These are phyloP conservation scores for Tylochromis polylepis DNA, from an alignment of 2,113 vertebrate genomes.

Conservation along the genomic window DNA sequence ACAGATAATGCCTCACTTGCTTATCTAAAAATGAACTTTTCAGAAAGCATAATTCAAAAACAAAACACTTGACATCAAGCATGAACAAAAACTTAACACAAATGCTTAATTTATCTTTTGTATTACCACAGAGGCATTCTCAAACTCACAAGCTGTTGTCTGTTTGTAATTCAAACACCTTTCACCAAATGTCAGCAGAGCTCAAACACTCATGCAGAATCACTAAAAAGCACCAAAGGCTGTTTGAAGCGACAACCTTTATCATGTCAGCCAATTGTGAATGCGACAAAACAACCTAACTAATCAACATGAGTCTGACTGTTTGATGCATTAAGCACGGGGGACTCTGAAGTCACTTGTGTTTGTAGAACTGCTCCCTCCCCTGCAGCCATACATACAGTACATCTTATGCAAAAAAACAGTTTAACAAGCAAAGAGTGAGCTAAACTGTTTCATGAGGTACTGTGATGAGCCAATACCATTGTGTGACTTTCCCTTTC, in stretches of 20 bases:
- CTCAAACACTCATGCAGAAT: background rate
- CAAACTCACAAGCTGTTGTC: background rate
- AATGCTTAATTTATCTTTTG: background rate
- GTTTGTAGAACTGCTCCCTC: background rate
- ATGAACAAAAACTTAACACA: background rate
- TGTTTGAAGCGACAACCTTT: background rate
- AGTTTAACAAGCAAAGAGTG: background rate
- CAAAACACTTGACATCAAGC: background rate
- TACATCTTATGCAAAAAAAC: background rate
- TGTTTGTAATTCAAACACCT: background rate
- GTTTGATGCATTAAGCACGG: background rate
- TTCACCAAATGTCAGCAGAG: background rate
- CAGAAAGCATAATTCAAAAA: background rate
- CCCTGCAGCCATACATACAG: background rate
- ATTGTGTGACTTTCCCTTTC: background rate
- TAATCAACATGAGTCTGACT: background rate
- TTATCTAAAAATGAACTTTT: background rate
- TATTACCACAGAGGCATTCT: background rate
- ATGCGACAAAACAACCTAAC: background rate
- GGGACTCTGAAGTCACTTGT: background rate
- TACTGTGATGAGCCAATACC: background rate
- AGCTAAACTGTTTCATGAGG: background rate
- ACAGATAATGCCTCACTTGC: background rate
- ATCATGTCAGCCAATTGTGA: background rate
- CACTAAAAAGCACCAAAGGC: background rate